Percentiles rank a stretch among this genome's conserved stretches.
Conservation (phyloP, 2,888 invertebrate species). For the Omphaloscelis lunosa region DNA sequence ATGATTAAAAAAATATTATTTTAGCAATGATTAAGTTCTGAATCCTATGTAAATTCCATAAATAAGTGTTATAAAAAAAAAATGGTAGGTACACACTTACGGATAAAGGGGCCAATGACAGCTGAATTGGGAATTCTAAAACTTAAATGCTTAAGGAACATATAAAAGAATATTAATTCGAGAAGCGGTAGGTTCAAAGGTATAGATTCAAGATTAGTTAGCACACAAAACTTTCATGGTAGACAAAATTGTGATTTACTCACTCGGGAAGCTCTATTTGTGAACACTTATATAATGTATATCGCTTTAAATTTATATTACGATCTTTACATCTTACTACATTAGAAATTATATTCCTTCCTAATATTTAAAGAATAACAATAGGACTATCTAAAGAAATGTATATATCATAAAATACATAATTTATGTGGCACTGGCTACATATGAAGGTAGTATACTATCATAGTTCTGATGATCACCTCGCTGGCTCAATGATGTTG, state of each 20-base stretch:
- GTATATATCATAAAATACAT: slow-evolving; percentile 80
- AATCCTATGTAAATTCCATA: slow-evolving; percentile 41
- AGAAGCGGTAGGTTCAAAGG: slow-evolving; percentile 33
- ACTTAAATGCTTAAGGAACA: slow-evolving; percentile 14
- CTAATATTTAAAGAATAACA: slow-evolving; percentile 84
- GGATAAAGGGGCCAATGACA: slow-evolving; percentile 41
- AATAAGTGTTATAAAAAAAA: slow-evolving; percentile 26
- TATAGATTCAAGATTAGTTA: slow-evolving; percentile 43
- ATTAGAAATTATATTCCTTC: slow-evolving; percentile 81
- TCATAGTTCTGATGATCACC: slow-evolving; percentile 45
- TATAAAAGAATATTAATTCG: slow-evolving; percentile 27
- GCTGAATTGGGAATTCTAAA: slow-evolving; percentile 24
- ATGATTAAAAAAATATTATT: slow-evolving; percentile 46
- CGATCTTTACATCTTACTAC: slow-evolving; percentile 80
- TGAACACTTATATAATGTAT: slow-evolving; percentile 79
- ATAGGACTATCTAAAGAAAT: slow-evolving; percentile 86
- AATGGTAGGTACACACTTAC: slow-evolving; percentile 23
- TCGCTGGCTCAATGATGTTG: slow-evolving; percentile 29
- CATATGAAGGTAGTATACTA: slow-evolving; percentile 70
- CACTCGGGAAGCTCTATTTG: slow-evolving; percentile 87
- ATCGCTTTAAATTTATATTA: slow-evolving; percentile 76
- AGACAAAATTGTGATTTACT: slow-evolving; percentile 80
- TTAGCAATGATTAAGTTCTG: slow-evolving; percentile 39
- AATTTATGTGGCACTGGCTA: slow-evolving; percentile 88
- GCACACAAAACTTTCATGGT: slow-evolving; percentile 75